Base-by-base conservation (phyloP, 2,888 invertebrate species). In the Drosophila ustulata region DNA sequence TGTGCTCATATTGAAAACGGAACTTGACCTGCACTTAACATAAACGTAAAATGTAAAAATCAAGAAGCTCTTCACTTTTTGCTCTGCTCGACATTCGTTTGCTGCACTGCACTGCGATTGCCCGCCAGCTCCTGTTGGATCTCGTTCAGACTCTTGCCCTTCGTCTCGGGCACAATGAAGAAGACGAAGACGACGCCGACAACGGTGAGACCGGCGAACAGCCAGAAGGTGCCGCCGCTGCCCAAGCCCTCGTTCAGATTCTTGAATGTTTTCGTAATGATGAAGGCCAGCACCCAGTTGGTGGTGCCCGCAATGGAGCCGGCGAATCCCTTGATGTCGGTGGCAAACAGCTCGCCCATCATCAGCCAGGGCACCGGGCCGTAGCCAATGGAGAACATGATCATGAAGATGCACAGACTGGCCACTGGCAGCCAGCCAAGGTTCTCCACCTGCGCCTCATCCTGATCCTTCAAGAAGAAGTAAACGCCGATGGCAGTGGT, bases 331-430 rank as follows among this genome's bases (percentile, higher is more conserved):
- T 96, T 96, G 66, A 97, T 96, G 82, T 96, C 95, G 1, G 95
- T 93, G 51, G 96, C 94, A 91, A 98, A 96, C 9, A 98, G 93
- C 91, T 98, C 98, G 3, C 97, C 95, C 91, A 96, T 93, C 92
- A 92, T 96, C 93, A 97, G 94, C 92, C 92, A 92, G 0, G 97
- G 97, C 49, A 98, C 96, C 0, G 98, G 98, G 0, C 98, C 98
- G 83, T 95, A 96, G 51, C 97, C 97, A 39, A 97, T 89, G 0
- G 97, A 96, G 93, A 97, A 98, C 46, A 96, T 94, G 23, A 96
- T 92, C 23, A 97, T 95, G 91, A 96, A 98, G 2, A 96, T 73
- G 47, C 96, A 96, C 23, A 97, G 92, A 28, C 96, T 94, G 1
- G 95, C 82, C 4, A 98, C 92, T 0, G 97, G 97, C 63, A 98